A percentile compares a stretch with the other conserved stretches of the same genome.
Conservation (phyloP, 1,140 invertebrate species). For the Euschistus heros region DNA sequence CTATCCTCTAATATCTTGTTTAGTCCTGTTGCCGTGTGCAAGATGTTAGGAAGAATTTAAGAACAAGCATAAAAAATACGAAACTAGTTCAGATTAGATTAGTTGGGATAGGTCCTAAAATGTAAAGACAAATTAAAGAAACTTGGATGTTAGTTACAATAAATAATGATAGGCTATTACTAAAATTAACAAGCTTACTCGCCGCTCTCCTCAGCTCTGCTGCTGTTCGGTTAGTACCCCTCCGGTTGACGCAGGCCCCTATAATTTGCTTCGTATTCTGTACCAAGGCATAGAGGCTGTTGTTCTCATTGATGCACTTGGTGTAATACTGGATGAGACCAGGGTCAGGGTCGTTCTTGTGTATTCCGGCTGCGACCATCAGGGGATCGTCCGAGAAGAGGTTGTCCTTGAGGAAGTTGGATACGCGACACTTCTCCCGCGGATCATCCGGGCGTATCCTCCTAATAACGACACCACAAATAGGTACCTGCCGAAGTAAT, state of each 20-base stretch:
- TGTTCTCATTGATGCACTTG: background rate
- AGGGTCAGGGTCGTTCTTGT: conserved; percentile 3
- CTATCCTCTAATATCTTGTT: no score
- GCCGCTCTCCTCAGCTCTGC: background rate
- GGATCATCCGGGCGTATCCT: background rate
- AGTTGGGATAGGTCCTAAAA: no score
- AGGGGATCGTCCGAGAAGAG: background rate
- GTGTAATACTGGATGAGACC: background rate
- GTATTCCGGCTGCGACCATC: background rate
- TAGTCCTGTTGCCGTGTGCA: no score
- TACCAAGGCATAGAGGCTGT: conserved; percentile 1
- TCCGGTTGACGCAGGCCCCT: background rate
- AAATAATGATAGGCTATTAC: no score
- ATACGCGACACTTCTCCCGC: background rate
- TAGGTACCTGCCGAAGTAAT: background rate
- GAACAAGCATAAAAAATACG: no score
- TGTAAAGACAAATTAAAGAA: no score
- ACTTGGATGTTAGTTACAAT: no score
- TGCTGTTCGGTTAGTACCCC: background rate
- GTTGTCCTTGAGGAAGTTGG: background rate
- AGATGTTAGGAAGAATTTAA: no score
- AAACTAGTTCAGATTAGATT: no score
- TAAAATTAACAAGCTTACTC: background rate
- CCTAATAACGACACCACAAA: background rate
- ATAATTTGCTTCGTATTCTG: background rate